Evolutionary conservation across 1,140 invertebrate species (phyloP).

Genomic region (Penaeus chinensis): DNA sequence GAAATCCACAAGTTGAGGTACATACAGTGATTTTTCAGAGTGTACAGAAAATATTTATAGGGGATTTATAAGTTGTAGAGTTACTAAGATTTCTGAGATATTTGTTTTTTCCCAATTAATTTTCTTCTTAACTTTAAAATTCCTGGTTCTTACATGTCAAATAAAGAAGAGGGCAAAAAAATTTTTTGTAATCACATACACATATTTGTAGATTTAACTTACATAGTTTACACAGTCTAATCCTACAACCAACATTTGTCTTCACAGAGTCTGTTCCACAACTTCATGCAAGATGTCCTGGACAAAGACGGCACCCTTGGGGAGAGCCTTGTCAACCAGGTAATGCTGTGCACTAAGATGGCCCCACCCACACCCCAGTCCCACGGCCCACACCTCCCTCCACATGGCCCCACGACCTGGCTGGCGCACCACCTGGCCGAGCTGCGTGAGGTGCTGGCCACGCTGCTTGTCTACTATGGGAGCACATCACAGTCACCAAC

Average conservation of each 20-base stretch:
- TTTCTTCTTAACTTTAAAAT: too few species aligned
- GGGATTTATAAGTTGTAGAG: too few species aligned
- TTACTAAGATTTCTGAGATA: too few species aligned
- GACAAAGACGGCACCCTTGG: slow-evolving; percentile 44
- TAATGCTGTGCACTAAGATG: slow-evolving; percentile 6
- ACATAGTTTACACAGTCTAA: too few species aligned
- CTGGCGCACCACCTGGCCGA: slow-evolving; percentile 50
- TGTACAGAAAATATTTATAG: too few species aligned
- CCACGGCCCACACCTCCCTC: slow-evolving; percentile 33
- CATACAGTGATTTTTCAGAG: too few species aligned
- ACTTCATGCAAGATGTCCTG: slow-evolving; percentile 51
- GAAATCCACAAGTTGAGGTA: too few species aligned
- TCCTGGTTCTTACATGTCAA: too few species aligned
- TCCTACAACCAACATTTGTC: not conserved
- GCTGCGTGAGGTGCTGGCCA: slow-evolving; percentile 43
- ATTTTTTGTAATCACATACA: not conserved
- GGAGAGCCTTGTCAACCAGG: slow-evolving; percentile 40
- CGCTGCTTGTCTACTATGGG: slow-evolving; percentile 44
- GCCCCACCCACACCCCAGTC: slow-evolving; percentile 13
- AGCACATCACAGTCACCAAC: slow-evolving; percentile 29
- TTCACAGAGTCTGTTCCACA: slow-evolving; percentile 44
- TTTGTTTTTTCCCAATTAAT: too few species aligned
- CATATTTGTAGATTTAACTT: not conserved
- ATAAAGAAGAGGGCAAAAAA: too few species aligned
- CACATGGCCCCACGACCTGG: slow-evolving; percentile 30